Evolutionary conservation across 2,888 invertebrate genomes (phyloP), one percentile per base, ranked within the genome.

Genomic region (Pseudococcus jackbeardsleyi): DNA sequence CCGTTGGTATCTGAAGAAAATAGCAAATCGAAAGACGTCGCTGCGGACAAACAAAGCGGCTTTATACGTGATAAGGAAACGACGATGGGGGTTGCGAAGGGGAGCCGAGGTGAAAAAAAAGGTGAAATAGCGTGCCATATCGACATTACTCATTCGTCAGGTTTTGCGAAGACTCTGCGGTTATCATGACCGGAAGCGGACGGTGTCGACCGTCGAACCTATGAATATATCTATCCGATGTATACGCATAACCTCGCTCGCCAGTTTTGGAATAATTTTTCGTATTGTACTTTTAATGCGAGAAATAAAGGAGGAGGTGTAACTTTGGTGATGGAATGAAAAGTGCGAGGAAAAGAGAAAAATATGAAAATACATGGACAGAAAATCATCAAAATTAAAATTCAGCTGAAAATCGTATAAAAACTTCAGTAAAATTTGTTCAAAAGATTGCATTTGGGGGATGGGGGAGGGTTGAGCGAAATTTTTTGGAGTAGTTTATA

Each of bases 71-170:
- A 59, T 19, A 59, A 59, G 19, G 59, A 59, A 59, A 5, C 68
- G 26, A 15, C 12, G 12, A 33, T 12, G 26, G 64, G 6, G 64
- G 6, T 11, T 12, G 26, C 4, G 11, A 72, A 12, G 26, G 15
- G 26, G 33, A 26, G 33, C 9, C 5, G 26, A 33, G 26, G 26
- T 33, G 26, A 33, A 33, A 33, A 33, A 33, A 72, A 72, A 72
- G 12, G 33, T 72, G 22, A 26, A 26, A 72, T 72, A 22, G 68
- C 68, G 68, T 72, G 68, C 68, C 68, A 26, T 5, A 72, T 72
- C 68, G 68, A 72, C 68, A 72, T 72, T 72, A 72, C 68, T 72
- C 68, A 72, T 72, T 72, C 68, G 68, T 72, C 68, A 19, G 68
- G 64, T 22, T 59, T 22, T 19, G 64, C 64, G 22, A 64, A 22